Evolutionary conservation across 30 jellyfish, hydroid and myxozoan species (phyloP).

Genomic region (Haliclystus octoradiatus): DNA sequence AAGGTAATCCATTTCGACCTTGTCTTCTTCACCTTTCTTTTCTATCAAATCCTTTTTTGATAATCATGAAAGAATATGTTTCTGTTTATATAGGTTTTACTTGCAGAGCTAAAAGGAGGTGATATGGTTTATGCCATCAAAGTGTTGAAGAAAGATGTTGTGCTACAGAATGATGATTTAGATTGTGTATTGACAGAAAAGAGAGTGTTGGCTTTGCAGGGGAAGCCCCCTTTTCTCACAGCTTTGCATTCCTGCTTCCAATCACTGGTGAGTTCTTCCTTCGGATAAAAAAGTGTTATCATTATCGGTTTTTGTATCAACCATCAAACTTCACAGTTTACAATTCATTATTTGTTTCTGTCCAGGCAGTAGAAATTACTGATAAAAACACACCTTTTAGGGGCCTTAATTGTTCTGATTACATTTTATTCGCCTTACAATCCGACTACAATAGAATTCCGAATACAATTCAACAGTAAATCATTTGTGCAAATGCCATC

Average conservation of each 20-base stretch:
- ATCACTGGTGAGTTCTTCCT: conserved; percentile 48
- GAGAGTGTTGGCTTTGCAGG: conserved; percentile 95
- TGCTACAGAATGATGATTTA: conserved; percentile 90
- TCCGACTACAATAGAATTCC: too few species aligned
- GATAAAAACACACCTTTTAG: too few species aligned
- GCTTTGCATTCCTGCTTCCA: conserved; percentile 98
- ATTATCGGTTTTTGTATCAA: too few species aligned
- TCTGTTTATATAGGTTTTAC: conserved; percentile 61
- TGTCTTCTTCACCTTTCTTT: not conserved
- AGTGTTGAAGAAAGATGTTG: conserved; percentile 96
- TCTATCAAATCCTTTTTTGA: not conserved
- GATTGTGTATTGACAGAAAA: conserved; percentile 96
- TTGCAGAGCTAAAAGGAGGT: conserved; percentile 88
- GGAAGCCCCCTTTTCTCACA: conserved; percentile 97
- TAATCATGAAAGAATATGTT: not conserved
- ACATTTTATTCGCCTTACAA: too few species aligned
- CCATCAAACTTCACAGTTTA: too few species aligned
- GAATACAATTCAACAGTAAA: too few species aligned
- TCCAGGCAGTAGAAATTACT: too few species aligned
- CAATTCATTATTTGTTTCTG: too few species aligned
- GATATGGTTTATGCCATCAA: conserved; percentile 89
- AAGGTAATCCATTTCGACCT: too few species aligned
- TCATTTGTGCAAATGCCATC: too few species aligned
- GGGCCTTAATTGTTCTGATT: too few species aligned
- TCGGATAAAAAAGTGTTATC: too few species aligned